phyloP scores from a whole-genome alignment of 2,113 vertebrate genomes.

The Amazona vittata region DNA sequence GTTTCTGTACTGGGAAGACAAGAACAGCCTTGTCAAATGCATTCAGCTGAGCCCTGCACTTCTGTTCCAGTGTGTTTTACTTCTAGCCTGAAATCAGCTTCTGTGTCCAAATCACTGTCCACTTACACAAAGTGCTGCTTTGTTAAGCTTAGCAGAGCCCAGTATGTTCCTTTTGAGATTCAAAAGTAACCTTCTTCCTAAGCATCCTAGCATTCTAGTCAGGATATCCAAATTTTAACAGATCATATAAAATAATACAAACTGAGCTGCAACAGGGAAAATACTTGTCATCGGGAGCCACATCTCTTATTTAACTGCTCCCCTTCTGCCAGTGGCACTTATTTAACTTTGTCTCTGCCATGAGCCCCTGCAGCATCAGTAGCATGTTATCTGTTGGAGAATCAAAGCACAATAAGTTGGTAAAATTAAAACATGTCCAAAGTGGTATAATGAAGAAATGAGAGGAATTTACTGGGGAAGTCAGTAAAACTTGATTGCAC shows the following conservation, averaged over 20 bases:
- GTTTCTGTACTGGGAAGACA: background rate
- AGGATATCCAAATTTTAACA: background rate
- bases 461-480: background rate
- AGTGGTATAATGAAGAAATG: background rate
- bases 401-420: background rate
- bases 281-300: background rate
- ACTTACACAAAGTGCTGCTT: background rate
- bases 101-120: background rate
- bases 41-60: background rate
- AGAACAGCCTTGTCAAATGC: background rate
- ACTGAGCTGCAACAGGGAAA: background rate
- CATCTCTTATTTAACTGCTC: background rate
- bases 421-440: background rate
- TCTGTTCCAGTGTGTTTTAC: background rate
- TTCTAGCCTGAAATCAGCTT: background rate
- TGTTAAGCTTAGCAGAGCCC: background rate
- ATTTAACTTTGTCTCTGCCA: background rate
- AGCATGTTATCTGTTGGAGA: background rate
- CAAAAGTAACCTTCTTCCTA: background rate
- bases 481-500: background rate
- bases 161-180: background rate
- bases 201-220: background rate
- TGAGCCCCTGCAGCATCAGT: background rate
- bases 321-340: background rate
- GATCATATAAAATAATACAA: background rate